These are phyloP conservation scores for Plagodis pulveraria DNA, from an alignment of 2,888 invertebrate species.

Conservation along the genomic window DNA sequence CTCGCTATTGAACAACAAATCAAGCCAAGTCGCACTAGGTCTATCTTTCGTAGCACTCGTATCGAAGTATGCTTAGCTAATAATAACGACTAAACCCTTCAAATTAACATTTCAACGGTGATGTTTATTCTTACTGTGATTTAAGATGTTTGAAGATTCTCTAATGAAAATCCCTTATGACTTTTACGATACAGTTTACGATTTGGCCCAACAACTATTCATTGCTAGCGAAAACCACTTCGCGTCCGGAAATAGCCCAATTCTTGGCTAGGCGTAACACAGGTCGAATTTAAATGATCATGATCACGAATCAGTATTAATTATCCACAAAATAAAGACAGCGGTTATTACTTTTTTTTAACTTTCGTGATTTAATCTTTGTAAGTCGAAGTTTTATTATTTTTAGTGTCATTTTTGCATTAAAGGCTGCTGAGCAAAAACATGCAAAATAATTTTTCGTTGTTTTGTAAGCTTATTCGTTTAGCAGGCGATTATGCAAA, in stretches of 20 bases:
- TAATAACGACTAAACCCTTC: neutral
- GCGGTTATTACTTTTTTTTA: too few relatives aligned
- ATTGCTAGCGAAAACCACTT: conserved; percentile 16
- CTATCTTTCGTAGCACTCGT: too few relatives aligned
- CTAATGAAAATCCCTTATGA: conserved; percentile 14
- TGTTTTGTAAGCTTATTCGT: too few relatives aligned
- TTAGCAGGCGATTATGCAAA: too few relatives aligned
- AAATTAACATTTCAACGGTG: neutral
- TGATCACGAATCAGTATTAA: neutral
- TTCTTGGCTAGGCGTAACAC: conserved; percentile 15
- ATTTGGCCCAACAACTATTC: conserved; percentile 14
- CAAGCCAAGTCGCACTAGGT: too few relatives aligned
- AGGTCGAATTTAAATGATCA: neutral
- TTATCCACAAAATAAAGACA: neutral
- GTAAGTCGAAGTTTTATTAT: too few relatives aligned
- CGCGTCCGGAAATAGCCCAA: conserved; percentile 20
- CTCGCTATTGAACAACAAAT: too few relatives aligned
- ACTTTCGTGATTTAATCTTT: too few relatives aligned
- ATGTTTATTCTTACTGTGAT: conserved; percentile 7
- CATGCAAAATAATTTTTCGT: too few relatives aligned
- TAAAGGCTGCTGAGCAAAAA: too few relatives aligned
- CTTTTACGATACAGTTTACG: conserved; percentile 29
- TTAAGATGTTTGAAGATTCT: neutral
- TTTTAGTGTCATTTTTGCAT: too few relatives aligned
- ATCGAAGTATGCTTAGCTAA: too few relatives aligned